Percentiles rank a stretch among this genome's conserved stretches.
Evolutionary conservation across 1,140 invertebrate genomes (phyloP).

Genomic region (Macrosteles quadrilineatus): DNA sequence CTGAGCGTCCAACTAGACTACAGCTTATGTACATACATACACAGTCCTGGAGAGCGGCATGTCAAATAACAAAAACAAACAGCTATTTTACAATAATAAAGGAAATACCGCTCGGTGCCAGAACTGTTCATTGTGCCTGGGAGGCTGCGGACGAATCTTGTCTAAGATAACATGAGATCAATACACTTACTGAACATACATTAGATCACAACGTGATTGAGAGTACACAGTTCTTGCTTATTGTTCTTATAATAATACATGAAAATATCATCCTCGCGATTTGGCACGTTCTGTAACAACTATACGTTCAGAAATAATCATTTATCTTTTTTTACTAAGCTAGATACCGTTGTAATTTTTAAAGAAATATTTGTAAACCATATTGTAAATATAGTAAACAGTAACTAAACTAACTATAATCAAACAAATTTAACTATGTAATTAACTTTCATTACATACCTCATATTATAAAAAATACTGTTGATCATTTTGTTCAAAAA

Average conservation of each 20-base stretch:
- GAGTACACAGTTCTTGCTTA: slow-evolving; percentile 29
- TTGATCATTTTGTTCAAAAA: no score
- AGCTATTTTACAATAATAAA: slow-evolving; percentile 12
- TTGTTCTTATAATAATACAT: slow-evolving; percentile 28
- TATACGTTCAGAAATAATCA: no score
- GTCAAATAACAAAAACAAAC: slow-evolving; percentile 1
- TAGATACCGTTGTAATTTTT: no score
- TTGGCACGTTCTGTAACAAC: slow-evolving; percentile 3
- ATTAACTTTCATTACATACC: no score
- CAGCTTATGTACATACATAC: slow-evolving; percentile 35
- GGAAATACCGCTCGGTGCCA: slow-evolving; percentile 6
- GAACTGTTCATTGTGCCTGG: slow-evolving; percentile 27
- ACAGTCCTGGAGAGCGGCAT: slow-evolving; percentile 24
- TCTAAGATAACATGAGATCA: slow-evolving; percentile 38
- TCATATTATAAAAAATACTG: no score
- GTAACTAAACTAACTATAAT: no score
- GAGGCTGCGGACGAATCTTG: slow-evolving; percentile 32
- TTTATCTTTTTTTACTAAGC: no score
- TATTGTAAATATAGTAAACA: no score
- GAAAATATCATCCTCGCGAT: slow-evolving; percentile 24
- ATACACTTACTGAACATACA: slow-evolving; percentile 36
- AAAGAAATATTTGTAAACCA: no score
- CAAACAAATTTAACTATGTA: no score
- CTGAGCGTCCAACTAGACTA: slow-evolving; percentile 24
- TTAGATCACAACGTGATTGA: slow-evolving; percentile 37